Evolutionary conservation across 2,113 vertebrate species (phyloP).

Genomic region (Apteryx mantelli): DNA sequence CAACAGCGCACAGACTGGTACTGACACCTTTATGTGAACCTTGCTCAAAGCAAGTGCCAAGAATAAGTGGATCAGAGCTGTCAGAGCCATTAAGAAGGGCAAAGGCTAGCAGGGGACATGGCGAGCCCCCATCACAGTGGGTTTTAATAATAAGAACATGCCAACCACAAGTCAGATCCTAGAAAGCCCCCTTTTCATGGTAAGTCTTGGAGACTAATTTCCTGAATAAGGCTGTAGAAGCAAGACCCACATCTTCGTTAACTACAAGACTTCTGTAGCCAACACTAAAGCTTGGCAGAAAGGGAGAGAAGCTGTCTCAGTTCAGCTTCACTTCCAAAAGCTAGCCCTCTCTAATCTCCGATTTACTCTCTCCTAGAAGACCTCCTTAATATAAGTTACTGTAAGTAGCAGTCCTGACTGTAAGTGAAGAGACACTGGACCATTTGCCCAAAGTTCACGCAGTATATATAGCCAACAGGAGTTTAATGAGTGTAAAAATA

Average conservation of each 20-base stretch:
- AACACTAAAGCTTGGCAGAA: neutral
- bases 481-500: neutral
- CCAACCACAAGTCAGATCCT: neutral
- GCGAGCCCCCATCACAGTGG: rapidly evolving
- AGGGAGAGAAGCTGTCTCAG: neutral
- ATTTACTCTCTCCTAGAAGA: neutral
- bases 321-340: neutral
- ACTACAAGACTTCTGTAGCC: neutral
- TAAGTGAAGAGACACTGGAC: neutral
- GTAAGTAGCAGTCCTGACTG: neutral
- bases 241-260: neutral
- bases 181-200: neutral
- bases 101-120: neutral
- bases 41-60: conserved; percentile 68
- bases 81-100: neutral
- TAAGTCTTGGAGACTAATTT: neutral
- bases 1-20: conserved; percentile 19
- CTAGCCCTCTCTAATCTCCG: neutral
- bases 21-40: conserved; percentile 59
- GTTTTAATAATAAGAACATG: neutral
- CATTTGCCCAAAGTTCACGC: neutral
- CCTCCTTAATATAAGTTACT: neutral
- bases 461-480: neutral
- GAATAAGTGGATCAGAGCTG: neutral
- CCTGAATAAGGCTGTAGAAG: neutral